These are phyloP conservation scores for Heterodera filipjevi DNA, from an alignment of 2,888 invertebrate genomes.

Conservation along the genomic window DNA sequence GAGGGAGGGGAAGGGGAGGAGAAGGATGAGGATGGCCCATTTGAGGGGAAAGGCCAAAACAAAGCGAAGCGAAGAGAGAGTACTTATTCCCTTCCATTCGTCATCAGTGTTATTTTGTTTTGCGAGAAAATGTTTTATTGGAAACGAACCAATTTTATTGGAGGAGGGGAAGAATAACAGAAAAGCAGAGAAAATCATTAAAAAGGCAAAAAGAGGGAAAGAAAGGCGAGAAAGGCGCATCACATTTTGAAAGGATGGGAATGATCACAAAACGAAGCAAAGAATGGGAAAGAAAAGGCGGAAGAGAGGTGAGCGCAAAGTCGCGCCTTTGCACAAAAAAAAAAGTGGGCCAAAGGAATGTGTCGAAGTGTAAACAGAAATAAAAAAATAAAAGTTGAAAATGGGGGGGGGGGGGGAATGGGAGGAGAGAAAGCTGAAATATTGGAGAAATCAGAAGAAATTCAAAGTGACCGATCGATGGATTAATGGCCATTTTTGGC, in stretches of 20 bases:
- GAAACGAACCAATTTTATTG: too few species aligned
- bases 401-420: not conserved
- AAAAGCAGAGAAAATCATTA: not conserved
- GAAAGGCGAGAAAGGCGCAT: constrained; percentile 9
- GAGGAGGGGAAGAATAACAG: too few species aligned
- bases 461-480: too few species aligned
- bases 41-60: too few species aligned
- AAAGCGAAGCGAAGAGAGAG: too few species aligned
- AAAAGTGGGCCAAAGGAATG: constrained; percentile 1
- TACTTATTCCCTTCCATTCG: too few species aligned
- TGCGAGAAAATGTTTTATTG: too few species aligned
- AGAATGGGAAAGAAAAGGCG: not conserved
- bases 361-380: constrained; percentile 7
- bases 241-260: not conserved
- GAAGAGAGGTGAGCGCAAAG: not conserved
- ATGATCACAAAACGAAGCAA: constrained; percentile 4
- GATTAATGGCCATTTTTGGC: not conserved
- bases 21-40: too few species aligned
- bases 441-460: not conserved
- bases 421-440: not conserved
- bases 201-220: constrained; percentile 2
- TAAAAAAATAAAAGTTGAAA: not conserved
- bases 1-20: too few species aligned
- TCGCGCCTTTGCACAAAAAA: constrained; percentile 4
- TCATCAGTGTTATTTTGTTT: too few species aligned